These are phyloP conservation scores for Eupeodes latifasciatus DNA, from an alignment of 2,888 invertebrate genomes.

Conservation along the genomic window DNA sequence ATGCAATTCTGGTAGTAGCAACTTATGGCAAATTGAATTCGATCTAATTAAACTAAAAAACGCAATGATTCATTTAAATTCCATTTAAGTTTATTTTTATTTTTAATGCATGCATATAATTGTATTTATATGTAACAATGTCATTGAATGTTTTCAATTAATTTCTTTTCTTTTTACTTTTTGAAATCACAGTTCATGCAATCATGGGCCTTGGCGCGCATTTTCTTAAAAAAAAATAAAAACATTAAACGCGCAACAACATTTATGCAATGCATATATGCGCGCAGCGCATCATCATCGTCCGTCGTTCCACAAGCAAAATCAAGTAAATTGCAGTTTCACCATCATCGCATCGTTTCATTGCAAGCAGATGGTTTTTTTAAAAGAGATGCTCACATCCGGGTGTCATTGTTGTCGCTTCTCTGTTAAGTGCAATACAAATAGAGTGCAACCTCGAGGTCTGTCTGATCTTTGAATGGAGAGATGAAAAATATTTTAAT, in stretches of 20 bases:
- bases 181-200: slow-evolving; percentile 50
- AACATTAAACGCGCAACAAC: slow-evolving; percentile 47
- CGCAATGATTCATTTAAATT: slow-evolving; percentile 58
- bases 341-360: slow-evolving; percentile 30
- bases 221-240: slow-evolving; percentile 27
- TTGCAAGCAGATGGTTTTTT: slow-evolving; percentile 52
- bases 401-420: slow-evolving; percentile 56
- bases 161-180: neutral
- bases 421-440: slow-evolving; percentile 29
- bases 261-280: neutral
- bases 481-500: slow-evolving; percentile 11
- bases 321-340: slow-evolving; percentile 50
- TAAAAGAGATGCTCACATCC: slow-evolving; percentile 59
- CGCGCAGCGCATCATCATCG: neutral
- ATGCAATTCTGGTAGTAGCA: slow-evolving; percentile 42
- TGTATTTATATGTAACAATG: slow-evolving; percentile 13
- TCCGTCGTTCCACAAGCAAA: too few species aligned
- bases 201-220: slow-evolving; percentile 25
- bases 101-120: neutral
- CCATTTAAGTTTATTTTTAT: slow-evolving; percentile 36
- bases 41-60: slow-evolving; percentile 58
- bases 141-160: slow-evolving; percentile 31
- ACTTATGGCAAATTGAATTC: slow-evolving; percentile 46
- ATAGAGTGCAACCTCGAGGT: slow-evolving; percentile 15
- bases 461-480: neutral